Conservation (phyloP, 2,797 vertebrate species). For the Poeciliopsis gracilis region DNA sequence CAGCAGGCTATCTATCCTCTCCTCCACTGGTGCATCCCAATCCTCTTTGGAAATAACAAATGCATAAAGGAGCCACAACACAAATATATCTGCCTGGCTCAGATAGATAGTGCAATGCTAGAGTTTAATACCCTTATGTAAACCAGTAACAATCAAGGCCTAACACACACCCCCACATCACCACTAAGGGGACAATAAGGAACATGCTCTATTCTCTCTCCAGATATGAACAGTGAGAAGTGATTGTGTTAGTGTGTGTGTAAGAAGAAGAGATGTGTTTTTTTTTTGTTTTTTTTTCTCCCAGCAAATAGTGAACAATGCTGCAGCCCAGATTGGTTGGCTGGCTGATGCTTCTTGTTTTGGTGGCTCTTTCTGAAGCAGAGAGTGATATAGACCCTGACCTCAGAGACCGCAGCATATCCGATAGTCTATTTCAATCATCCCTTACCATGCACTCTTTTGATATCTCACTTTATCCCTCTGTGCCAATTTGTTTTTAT, state of each 20-base stretch:
- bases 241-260: conserved; percentile 47
- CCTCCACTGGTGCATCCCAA: conserved; percentile 79
- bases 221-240: conserved; percentile 74
- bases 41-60: conserved; percentile 85
- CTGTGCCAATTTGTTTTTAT: conserved; percentile 70
- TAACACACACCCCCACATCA: conserved; percentile 81
- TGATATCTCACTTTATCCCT: conserved; percentile 76
- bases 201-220: conserved; percentile 76
- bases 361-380: conserved; percentile 67
- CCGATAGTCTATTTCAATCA: conserved; percentile 66
- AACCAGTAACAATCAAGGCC: conserved; percentile 83
- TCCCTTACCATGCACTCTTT: conserved; percentile 63
- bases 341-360: conserved; percentile 66
- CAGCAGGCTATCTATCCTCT: conserved; percentile 81
- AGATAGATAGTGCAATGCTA: conserved; percentile 81
- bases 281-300: conserved; percentile 5
- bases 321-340: conserved; percentile 73
- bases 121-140: conserved; percentile 84
- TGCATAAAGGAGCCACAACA: conserved; percentile 83
- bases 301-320: conserved; percentile 78
- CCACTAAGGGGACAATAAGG: conserved; percentile 81
- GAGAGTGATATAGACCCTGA: conserved; percentile 69
- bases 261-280: conserved; percentile 53
- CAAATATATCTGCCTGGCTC: conserved; percentile 83
- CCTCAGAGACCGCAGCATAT: conserved; percentile 66